phyloP scores from a whole-genome alignment of 2,888 invertebrate genomes.

The Leptinotarsa juncta region DNA sequence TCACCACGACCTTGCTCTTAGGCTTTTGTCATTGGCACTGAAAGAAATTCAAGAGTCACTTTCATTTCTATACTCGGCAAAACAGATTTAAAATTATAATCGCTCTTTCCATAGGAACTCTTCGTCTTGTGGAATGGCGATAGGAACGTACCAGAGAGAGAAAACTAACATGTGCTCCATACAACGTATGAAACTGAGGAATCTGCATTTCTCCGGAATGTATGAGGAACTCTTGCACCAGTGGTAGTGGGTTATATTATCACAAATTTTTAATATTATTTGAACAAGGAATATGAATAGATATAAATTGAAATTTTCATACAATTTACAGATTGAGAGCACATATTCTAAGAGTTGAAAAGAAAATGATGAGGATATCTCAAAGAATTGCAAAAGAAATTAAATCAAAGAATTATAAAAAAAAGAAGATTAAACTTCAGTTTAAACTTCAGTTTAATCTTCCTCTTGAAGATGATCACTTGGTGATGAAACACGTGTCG shows the following conservation, averaged over 20 bases:
- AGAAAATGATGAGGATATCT: too few species aligned
- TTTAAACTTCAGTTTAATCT: too few species aligned
- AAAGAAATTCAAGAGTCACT: constrained; percentile 57
- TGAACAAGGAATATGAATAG: too few species aligned
- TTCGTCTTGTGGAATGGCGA: constrained; percentile 39
- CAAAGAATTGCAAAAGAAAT: too few species aligned
- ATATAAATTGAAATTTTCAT: too few species aligned
- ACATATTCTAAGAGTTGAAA: too few species aligned
- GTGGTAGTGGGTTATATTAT: neutral
- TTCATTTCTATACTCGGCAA: constrained; percentile 60
- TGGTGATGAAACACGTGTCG: too few species aligned
- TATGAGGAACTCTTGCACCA: constrained; percentile 33
- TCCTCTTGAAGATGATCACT: too few species aligned
- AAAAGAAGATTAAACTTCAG: too few species aligned
- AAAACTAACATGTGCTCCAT: constrained; percentile 38
- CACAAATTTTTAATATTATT: too few species aligned
- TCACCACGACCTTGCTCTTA: constrained; percentile 54
- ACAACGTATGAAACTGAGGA: constrained; percentile 43
- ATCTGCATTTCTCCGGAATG: constrained; percentile 42
- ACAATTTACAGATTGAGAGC: too few species aligned
- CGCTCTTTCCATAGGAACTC: constrained; percentile 45
- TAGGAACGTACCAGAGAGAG: constrained; percentile 39
- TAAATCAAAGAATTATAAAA: too few species aligned
- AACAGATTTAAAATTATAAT: constrained; percentile 41
- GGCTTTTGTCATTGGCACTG: constrained; percentile 61